Conservation (phyloP, 2,797 vertebrate genomes). For the Platalea minor region DNA sequence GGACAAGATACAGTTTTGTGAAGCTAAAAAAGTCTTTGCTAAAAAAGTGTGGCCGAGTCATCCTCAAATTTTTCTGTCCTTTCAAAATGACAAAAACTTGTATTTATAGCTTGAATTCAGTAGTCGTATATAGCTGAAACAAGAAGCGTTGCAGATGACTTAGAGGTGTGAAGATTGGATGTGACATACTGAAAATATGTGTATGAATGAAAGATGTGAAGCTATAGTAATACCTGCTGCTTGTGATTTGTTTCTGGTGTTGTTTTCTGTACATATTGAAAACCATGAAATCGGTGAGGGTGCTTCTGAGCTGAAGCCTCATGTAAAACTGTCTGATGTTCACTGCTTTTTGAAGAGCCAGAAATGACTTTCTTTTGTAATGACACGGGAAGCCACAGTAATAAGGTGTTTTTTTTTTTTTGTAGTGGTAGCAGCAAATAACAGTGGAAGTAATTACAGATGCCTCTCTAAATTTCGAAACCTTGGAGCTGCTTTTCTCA, state of each 20-base stretch:
- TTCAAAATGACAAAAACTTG: neutral
- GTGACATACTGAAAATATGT: neutral
- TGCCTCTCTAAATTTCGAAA: neutral
- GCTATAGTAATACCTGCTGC: neutral
- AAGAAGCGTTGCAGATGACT: neutral
- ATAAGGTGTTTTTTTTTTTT: neutral
- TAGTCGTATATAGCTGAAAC: neutral
- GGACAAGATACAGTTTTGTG: neutral
- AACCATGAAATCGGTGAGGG: neutral
- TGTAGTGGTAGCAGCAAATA: neutral
- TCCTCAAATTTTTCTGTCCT: neutral
- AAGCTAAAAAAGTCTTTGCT: neutral
- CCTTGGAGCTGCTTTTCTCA: neutral
- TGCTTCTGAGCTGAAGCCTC: neutral
- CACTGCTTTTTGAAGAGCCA: neutral
- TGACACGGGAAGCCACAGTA: neutral
- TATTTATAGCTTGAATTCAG: neutral
- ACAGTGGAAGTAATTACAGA: neutral
- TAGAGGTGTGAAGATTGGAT: neutral
- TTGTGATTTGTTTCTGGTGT: neutral
- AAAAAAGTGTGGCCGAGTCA: rapidly evolving
- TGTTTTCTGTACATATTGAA: neutral
- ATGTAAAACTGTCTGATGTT: neutral
- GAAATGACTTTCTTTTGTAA: neutral
- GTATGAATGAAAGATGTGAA: neutral